Conservation (phyloP, 2,888 invertebrate genomes). For the Nymphalis polychloros region DNA sequence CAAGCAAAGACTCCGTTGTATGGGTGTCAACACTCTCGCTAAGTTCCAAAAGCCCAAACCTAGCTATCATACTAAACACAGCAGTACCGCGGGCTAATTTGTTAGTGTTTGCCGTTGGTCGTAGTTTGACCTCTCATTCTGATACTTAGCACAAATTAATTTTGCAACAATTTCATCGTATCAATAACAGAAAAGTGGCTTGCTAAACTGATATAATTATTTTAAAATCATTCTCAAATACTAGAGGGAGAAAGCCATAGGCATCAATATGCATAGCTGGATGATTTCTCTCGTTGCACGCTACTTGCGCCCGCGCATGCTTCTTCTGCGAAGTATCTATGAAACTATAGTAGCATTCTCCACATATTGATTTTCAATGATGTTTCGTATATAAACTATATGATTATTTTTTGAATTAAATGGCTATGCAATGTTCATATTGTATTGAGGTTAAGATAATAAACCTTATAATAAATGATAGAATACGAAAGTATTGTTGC, state of each 20-base stretch:
- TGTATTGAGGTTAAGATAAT: conserved; percentile 3
- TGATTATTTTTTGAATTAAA: neutral
- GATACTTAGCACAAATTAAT: too few relatives aligned
- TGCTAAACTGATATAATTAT: neutral
- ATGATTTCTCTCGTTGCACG: conserved; percentile 73
- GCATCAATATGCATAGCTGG: conserved; percentile 70
- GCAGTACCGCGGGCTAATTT: too few relatives aligned
- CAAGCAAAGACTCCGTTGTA: too few relatives aligned
- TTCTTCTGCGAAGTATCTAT: conserved; percentile 27
- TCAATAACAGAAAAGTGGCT: too few relatives aligned
- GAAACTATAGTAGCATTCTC: conserved; percentile 20
- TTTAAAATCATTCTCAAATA: conserved; percentile 34
- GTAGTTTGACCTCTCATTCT: too few relatives aligned
- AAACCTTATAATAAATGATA: conserved; percentile 5
- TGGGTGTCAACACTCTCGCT: too few relatives aligned
- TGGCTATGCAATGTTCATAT: neutral
- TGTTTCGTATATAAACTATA: neutral
- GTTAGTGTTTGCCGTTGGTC: too few relatives aligned
- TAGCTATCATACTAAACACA: too few relatives aligned
- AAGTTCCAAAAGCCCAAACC: too few relatives aligned
- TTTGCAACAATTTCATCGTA: too few relatives aligned
- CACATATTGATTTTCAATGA: conserved; percentile 10
- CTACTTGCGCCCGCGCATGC: conserved; percentile 42
- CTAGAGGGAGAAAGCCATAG: conserved; percentile 67
- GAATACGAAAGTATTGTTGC: conserved; percentile 5